Percentiles rank a stretch among this genome's conserved stretches.
phyloP scores from a whole-genome alignment of 2,797 vertebrate species.

The Argya squamiceps region DNA sequence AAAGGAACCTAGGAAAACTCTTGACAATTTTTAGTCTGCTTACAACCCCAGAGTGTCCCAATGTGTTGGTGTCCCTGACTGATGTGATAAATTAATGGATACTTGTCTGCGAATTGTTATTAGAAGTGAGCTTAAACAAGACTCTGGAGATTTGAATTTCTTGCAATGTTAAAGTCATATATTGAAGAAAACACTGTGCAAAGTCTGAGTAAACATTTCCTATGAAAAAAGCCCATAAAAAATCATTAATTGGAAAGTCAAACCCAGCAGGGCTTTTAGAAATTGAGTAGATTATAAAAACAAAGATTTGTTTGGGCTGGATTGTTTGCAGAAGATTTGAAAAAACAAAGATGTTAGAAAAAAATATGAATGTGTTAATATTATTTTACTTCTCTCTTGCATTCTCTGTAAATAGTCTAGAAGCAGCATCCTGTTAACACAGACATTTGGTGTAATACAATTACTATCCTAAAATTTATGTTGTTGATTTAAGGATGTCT shows the following conservation, averaged over 20 bases:
- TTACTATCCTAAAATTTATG: slow-evolving; percentile 58
- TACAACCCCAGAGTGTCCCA: background rate
- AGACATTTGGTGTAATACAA: slow-evolving; percentile 29
- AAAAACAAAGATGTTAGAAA: slow-evolving; percentile 13
- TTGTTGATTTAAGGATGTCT: slow-evolving; percentile 46
- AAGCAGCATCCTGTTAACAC: slow-evolving; percentile 4
- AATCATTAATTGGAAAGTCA: slow-evolving; percentile 2
- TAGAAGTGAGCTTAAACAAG: background rate
- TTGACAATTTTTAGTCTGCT: background rate
- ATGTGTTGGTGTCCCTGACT: background rate
- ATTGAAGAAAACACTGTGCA: background rate
- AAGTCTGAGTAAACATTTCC: background rate
- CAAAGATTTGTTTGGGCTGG: slow-evolving; percentile 31
- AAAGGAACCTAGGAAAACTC: background rate
- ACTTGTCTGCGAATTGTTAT: background rate
- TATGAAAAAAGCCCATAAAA: background rate
- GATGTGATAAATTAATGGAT: background rate
- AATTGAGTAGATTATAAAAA: slow-evolving; percentile 13
- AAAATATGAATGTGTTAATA: background rate
- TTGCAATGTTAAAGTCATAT: background rate
- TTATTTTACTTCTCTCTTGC: background rate
- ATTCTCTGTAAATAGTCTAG: slow-evolving; percentile 1
- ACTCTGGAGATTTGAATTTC: background rate
- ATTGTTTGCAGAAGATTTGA: slow-evolving; percentile 38
- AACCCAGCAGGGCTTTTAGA: background rate